These are phyloP conservation scores for Neopipo cinnamomea DNA, from an alignment of 2,113 vertebrate species.

Conservation along the genomic window DNA sequence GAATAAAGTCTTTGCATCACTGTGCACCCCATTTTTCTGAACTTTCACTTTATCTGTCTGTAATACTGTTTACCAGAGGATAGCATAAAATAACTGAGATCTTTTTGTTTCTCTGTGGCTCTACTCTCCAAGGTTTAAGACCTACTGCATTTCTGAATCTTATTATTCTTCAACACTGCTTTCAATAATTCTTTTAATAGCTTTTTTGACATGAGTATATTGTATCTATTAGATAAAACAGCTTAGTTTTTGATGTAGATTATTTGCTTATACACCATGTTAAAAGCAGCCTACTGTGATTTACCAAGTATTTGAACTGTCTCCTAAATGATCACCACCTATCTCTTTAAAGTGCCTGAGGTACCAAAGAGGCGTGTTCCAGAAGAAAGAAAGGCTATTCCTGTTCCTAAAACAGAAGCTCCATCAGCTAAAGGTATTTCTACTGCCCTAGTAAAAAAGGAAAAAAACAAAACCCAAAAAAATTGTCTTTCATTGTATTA, in stretches of 20 bases:
- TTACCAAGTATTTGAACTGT: background rate
- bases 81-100: background rate
- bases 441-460: background rate
- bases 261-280: background rate
- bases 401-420: constrained; percentile 68
- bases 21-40: background rate
- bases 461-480: background rate
- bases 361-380: constrained; percentile 69
- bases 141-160: background rate
- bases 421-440: constrained; percentile 75
- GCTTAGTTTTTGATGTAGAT: background rate
- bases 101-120: background rate
- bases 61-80: background rate
- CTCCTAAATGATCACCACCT: background rate
- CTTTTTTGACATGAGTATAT: background rate
- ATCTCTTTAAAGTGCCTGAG: constrained; percentile 75
- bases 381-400: constrained; percentile 72
- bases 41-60: background rate
- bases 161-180: background rate
- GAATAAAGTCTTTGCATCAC: constrained; percentile 13
- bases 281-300: background rate
- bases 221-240: background rate
- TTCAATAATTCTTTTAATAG: background rate
- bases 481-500: background rate
- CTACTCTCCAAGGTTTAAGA: background rate